A percentile compares a stretch with the other conserved stretches of the same genome.
These are phyloP conservation scores for Callaeas wilsoni DNA, from an alignment of 2,113 vertebrate species.

Conservation along the genomic window DNA sequence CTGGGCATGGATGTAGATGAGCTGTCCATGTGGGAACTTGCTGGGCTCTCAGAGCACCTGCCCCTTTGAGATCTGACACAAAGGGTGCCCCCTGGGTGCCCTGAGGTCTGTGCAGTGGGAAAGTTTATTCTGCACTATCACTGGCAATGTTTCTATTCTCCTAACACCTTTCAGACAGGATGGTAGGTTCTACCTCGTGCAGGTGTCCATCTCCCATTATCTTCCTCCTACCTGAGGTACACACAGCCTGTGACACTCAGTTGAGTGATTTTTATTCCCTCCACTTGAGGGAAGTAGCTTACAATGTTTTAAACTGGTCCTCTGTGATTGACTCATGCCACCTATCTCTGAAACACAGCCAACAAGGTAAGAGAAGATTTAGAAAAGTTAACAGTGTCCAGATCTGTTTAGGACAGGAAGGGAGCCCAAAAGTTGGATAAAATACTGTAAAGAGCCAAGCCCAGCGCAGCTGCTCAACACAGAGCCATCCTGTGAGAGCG, in stretches of 20 bases:
- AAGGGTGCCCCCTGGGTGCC: background rate
- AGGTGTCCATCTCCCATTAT: background rate
- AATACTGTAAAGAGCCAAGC: background rate
- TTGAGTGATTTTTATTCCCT: slow-evolving; percentile 45
- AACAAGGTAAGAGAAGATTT: background rate
- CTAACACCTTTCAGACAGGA: background rate
- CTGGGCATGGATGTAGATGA: background rate
- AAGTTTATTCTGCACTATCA: background rate
- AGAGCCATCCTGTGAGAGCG: background rate
- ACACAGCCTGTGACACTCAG: background rate
- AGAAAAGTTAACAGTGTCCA: background rate
- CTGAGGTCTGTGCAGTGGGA: background rate
- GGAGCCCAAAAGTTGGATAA: background rate
- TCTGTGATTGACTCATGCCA: slow-evolving; percentile 12
- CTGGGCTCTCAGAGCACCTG: background rate
- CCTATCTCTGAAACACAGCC: slow-evolving; percentile 3
- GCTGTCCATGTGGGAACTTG: background rate
- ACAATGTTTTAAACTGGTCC: slow-evolving; percentile 4
- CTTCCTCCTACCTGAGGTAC: background rate
- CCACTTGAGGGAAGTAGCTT: slow-evolving; percentile 60
- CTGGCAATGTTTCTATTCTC: background rate
- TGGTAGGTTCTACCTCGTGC: background rate
- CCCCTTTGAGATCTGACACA: background rate
- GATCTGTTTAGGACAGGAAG: background rate
- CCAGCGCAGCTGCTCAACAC: background rate